These are phyloP conservation scores for Toxotes jaculatrix DNA, from an alignment of 2,113 vertebrate species.

Conservation along the genomic window DNA sequence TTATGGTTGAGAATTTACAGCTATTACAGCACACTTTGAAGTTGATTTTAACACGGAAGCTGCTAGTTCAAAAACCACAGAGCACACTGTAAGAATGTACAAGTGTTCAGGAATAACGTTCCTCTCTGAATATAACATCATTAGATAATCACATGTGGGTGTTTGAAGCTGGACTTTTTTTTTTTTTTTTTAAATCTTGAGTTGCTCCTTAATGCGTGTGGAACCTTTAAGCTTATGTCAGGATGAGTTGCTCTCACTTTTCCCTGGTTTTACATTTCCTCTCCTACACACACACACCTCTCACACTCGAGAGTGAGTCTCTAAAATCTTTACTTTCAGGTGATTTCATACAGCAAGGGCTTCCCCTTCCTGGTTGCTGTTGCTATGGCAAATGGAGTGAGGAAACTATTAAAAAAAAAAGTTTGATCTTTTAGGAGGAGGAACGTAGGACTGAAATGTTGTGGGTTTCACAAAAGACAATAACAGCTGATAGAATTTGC, in stretches of 20 bases:
- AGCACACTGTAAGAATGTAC: background rate
- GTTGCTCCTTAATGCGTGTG: background rate
- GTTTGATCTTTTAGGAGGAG: no score
- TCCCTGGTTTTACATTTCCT: constrained; percentile 26
- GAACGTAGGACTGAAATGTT: no score
- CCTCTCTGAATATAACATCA: background rate
- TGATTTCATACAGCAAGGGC: background rate
- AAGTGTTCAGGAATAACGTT: background rate
- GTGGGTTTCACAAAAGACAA: no score
- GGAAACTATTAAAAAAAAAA: background rate
- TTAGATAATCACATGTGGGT: constrained; percentile 11
- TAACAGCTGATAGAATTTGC: no score
- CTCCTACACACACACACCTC: background rate
- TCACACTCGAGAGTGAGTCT: background rate
- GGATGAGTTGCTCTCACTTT: background rate
- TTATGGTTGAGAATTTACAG: background rate
- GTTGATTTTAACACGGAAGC: constrained; percentile 6
- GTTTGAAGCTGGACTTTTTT: background rate
- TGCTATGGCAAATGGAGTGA: background rate
- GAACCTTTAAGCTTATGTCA: constrained; percentile 8
- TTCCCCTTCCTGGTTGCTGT: constrained; percentile 14
- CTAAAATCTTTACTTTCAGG: constrained; percentile 9
- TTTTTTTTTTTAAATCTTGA: background rate
- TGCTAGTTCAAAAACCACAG: constrained; percentile 14
- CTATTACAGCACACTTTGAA: constrained; percentile 29